These are phyloP conservation scores for Cryptosula pallasiana DNA, from an alignment of 2,888 invertebrate genomes.

Conservation along the genomic window DNA sequence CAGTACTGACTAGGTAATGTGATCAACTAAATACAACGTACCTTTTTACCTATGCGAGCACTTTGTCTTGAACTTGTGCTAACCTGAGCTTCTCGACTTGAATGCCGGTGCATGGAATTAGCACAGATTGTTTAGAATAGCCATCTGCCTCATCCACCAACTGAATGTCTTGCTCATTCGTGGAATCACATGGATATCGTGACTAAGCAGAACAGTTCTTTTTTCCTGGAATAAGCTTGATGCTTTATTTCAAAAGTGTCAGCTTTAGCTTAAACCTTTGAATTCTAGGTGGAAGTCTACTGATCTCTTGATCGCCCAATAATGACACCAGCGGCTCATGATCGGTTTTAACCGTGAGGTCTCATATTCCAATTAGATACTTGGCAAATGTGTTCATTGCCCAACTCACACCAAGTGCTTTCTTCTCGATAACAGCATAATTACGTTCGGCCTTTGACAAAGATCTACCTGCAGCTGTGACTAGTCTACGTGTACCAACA, in stretches of 20 bases:
- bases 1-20: too few relatives aligned
- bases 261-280: neutral
- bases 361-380: neutral
- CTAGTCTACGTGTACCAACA: neutral
- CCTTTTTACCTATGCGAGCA: too few relatives aligned
- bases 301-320: neutral
- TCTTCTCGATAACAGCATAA: neutral
- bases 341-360: neutral
- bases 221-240: neutral
- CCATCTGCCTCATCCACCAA: neutral
- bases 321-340: neutral
- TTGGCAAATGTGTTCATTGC: neutral
- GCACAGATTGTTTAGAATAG: neutral
- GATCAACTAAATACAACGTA: too few relatives aligned
- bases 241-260: neutral
- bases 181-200: neutral
- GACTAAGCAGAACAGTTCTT: neutral
- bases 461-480: neutral
- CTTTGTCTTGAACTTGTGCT: neutral
- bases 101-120: neutral
- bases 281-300: neutral
- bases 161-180: neutral
- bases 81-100: too few relatives aligned
- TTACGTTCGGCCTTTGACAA: neutral
- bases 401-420: neutral